Conservation (phyloP, 2,113 vertebrate species). For the Chionis minor region DNA sequence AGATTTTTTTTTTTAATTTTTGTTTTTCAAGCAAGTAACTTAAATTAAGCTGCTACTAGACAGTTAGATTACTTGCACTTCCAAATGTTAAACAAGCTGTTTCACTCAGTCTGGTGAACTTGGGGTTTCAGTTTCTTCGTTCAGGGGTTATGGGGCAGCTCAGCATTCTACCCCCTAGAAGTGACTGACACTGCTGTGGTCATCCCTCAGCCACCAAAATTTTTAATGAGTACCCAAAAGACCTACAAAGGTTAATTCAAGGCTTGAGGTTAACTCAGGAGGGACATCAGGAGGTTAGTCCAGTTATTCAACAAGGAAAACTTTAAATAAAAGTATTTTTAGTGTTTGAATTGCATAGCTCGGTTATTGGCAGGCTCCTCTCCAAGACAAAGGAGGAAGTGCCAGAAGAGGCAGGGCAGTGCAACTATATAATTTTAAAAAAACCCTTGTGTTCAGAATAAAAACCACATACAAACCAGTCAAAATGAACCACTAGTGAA, state of each 20-base stretch:
- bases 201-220: not conserved
- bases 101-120: not conserved
- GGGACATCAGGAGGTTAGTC: not conserved
- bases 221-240: not conserved
- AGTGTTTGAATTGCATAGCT: not conserved
- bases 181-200: not conserved
- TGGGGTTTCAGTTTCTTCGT: not conserved
- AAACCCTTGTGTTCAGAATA: not conserved
- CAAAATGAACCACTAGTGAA: not conserved
- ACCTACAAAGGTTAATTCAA: not conserved
- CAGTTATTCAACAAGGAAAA: not conserved
- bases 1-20: too few species aligned
- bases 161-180: rapidly evolving
- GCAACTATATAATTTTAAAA: not conserved
- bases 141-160: not conserved
- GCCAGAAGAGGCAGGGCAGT: not conserved
- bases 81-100: not conserved
- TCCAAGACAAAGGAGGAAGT: not conserved
- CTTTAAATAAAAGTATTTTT: not conserved
- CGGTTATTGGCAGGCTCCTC: not conserved
- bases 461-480: not conserved
- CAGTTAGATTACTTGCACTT: not conserved
- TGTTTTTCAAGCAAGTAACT: not conserved
- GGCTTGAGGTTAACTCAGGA: not conserved
- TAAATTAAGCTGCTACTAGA: not conserved